phyloP scores from a whole-genome alignment of 2,113 vertebrate genomes.

The Cricetomys ansorgei region DNA sequence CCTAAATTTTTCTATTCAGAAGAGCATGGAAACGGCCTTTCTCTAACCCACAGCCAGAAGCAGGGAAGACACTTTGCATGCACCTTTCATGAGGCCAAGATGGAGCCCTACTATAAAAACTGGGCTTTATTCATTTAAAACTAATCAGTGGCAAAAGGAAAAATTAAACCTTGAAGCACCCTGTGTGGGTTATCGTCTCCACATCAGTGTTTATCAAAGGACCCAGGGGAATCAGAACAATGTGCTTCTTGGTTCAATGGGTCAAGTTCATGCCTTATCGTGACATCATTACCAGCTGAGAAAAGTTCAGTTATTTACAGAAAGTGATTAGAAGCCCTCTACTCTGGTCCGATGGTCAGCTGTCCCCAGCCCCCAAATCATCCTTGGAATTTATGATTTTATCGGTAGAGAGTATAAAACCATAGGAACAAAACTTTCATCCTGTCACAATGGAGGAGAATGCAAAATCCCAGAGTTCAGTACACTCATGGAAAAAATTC shows the following conservation, averaged over 20 bases:
- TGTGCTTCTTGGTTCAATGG: slow-evolving; percentile 60
- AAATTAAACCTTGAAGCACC: not conserved
- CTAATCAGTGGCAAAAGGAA: not conserved
- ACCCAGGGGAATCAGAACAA: not conserved
- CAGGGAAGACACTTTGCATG: not conserved
- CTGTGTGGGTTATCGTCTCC: not conserved
- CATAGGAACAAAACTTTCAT: not conserved
- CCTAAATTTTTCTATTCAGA: slow-evolving; percentile 65
- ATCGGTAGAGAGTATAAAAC: not conserved
- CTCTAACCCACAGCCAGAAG: not conserved
- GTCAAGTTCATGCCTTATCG: slow-evolving; percentile 59
- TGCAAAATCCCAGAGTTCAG: not conserved
- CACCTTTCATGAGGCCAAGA: not conserved
- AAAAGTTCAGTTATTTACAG: slow-evolving; percentile 69
- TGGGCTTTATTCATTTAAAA: slow-evolving; percentile 14
- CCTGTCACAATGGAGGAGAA: not conserved
- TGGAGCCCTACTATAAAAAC: not conserved
- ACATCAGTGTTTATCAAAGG: not conserved
- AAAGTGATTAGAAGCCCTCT: slow-evolving; percentile 68
- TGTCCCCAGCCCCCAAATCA: slow-evolving; percentile 54
- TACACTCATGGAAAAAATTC: not conserved
- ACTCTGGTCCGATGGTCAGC: slow-evolving; percentile 32
- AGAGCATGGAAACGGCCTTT: not conserved
- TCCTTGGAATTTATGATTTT: slow-evolving; percentile 46
- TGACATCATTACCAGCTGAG: slow-evolving; percentile 71